Base-by-base conservation (phyloP, 2,113 vertebrate genomes). In the Poecile atricapillus region DNA sequence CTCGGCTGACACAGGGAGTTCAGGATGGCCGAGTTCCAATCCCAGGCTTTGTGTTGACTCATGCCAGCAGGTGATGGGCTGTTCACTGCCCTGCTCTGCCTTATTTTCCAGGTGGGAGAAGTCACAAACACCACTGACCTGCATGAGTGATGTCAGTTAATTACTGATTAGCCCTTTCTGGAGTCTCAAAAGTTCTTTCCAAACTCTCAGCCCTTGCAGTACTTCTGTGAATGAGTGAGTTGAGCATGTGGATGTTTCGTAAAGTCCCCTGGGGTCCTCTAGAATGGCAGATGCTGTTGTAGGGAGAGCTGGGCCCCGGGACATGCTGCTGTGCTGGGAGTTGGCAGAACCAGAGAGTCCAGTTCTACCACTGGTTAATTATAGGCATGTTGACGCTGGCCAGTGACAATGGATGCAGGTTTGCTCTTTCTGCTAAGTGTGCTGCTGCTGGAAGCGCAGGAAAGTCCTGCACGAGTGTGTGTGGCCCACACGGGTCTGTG, bases 41-140 rank as follows among this genome's bases (percentile, higher is more conserved):
- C 94, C 96, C 95, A 92, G 76, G 79, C 84, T 94, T 91, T 94
- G 91, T 91, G 84, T 95, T 96, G 95, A 89, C 94, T 95, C 91
- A 67, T n/a, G 64, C 93, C 90, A 83, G 95, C 87, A 94, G 93
- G 96, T 91, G 90, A 94, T 86, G 93, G 90, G 96, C 95, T 93
- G 90, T 97, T 97, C 95, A 94, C 92, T 95, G 95, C 95, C 94
- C 94, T 95, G 93, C 94, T 97, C 94, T 96, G 93, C 96, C 95
- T 96, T 90, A 95, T 96, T 95, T 93, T 95, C 88, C 95, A 96
- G 93, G 95, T 96, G 94, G 93, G 92, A 96, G 95, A 95, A 95
- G 93, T 96, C 91, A 94, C 96, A 96, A 94, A 96, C 90, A 95
- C 49, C 92, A 94, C 92, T 96, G 95, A 93, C 90, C 93, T 94